A percentile compares a stretch with the other conserved stretches of the same genome.
These are phyloP conservation scores for Aplysina aerophoba DNA, from an alignment of 37 sponge, comb jelly and placozoan genomes.

Conservation along the genomic window DNA sequence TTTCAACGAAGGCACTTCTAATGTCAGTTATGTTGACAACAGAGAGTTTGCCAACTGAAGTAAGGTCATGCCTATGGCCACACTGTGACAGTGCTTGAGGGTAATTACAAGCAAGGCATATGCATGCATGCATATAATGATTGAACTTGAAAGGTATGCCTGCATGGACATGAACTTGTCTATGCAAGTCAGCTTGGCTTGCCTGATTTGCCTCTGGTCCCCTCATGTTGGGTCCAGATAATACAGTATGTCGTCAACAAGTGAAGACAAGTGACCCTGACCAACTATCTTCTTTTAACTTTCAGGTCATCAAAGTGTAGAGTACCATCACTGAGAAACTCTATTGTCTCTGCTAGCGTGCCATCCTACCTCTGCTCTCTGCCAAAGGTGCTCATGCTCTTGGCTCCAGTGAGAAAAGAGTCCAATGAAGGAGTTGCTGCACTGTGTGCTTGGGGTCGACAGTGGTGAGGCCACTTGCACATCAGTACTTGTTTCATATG, in stretches of 20 bases:
- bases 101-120: no score
- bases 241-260: slow-evolving; percentile 54
- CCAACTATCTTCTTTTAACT: slow-evolving; percentile 29
- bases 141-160: no score
- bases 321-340: slow-evolving; percentile 30
- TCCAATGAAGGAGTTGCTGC: neutral
- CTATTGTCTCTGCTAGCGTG: slow-evolving; percentile 3
- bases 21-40: no score
- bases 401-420: neutral
- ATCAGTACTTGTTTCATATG: neutral
- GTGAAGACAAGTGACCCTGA: slow-evolving; percentile 5
- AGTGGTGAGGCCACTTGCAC: neutral
- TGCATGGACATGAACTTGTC: no score
- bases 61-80: no score
- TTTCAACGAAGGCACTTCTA: no score
- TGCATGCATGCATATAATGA: neutral
- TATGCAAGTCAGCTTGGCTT: no score
- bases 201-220: slow-evolving; percentile 41
- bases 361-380: slow-evolving; percentile 35
- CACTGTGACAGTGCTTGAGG: no score
- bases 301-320: slow-evolving; percentile 28
- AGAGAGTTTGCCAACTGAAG: no score
- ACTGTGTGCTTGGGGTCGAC: no score
- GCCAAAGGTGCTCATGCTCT: neutral
- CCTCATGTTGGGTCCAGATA: slow-evolving; percentile 40